Percentiles rank a stretch among this genome's conserved stretches.
phyloP scores from a whole-genome alignment of 2,797 vertebrate genomes.

The Hybognathus amarus region DNA sequence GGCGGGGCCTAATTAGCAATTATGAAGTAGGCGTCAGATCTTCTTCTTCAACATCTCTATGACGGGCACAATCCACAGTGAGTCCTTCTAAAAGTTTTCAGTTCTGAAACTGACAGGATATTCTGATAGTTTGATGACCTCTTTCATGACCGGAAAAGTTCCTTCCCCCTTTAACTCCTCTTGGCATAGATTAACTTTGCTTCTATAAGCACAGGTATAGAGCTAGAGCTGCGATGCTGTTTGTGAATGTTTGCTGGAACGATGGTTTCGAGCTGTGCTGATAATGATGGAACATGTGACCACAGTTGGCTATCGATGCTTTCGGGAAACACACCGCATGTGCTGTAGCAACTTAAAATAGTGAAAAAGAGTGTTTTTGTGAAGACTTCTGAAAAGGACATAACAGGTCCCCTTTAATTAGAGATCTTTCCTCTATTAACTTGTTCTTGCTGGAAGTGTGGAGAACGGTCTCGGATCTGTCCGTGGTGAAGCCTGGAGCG shows the following conservation, averaged over 20 bases:
- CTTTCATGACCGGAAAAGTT: too few species aligned
- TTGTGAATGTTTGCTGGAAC: neutral
- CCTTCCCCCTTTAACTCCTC: too few species aligned
- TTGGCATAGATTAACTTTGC: neutral
- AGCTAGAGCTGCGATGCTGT: neutral
- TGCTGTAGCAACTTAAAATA: neutral
- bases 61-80: too few species aligned
- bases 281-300: neutral
- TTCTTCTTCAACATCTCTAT: too few species aligned
- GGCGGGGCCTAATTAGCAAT: too few species aligned
- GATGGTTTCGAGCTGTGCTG: neutral
- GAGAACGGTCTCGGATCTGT: slow-evolving; percentile 45
- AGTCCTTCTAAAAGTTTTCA: too few species aligned
- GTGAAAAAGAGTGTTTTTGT: neutral
- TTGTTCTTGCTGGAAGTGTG: slow-evolving; percentile 16
- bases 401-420: slow-evolving; percentile 8
- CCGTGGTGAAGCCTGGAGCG: neutral
- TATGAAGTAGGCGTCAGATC: too few species aligned
- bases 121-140: too few species aligned
- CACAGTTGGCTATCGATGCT: neutral
- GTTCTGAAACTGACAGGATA: too few species aligned
- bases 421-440: slow-evolving; percentile 21
- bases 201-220: neutral
- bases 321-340: neutral
- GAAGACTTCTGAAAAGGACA: neutral